Percentiles rank a stretch among this genome's conserved stretches.
Evolutionary conservation across 2,113 vertebrate species (phyloP).

Genomic region (Arothron firmamentum): DNA sequence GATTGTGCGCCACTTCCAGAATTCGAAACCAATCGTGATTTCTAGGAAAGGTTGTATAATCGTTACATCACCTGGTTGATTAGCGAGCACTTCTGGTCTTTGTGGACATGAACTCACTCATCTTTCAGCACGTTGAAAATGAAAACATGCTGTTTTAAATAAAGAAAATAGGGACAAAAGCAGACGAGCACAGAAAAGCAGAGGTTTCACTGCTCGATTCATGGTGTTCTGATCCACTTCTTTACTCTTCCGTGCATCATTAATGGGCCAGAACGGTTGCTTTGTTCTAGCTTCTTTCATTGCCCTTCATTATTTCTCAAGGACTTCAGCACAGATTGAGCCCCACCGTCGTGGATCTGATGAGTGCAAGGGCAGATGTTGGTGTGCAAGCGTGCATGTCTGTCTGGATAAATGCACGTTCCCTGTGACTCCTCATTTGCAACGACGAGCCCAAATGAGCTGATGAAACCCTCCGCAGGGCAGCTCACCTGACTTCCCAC

Average conservation of each 20-base stretch:
- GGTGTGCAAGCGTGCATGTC: conserved; percentile 3
- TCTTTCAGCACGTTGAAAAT: too few relatives aligned
- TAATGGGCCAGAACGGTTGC: conserved; percentile 35
- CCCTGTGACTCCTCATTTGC: conserved; percentile 46
- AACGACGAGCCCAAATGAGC: conserved; percentile 65
- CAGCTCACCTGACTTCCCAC: conserved; percentile 58
- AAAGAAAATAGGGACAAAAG: background rate
- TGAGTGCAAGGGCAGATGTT: conserved; percentile 42
- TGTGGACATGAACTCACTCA: too few relatives aligned
- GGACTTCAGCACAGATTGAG: conserved; percentile 54
- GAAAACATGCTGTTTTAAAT: too few relatives aligned
- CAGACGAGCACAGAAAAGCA: conserved; percentile 7
- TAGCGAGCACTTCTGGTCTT: too few relatives aligned
- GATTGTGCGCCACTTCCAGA: too few relatives aligned
- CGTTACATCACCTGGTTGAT: too few relatives aligned
- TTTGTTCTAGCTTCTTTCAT: conserved; percentile 60
- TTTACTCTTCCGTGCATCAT: conserved; percentile 29
- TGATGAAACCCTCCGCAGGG: conserved; percentile 42
- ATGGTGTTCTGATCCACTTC: conserved; percentile 21
- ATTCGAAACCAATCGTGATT: too few relatives aligned
- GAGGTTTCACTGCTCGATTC: conserved; percentile 18
- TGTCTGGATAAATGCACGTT: conserved; percentile 34
- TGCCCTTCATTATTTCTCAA: conserved; percentile 69
- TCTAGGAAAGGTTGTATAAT: too few relatives aligned
- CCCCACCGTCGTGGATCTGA: conserved; percentile 33